Evolutionary conservation across 2,888 invertebrate genomes (phyloP).

Genomic region (Calameuta pallipes): DNA sequence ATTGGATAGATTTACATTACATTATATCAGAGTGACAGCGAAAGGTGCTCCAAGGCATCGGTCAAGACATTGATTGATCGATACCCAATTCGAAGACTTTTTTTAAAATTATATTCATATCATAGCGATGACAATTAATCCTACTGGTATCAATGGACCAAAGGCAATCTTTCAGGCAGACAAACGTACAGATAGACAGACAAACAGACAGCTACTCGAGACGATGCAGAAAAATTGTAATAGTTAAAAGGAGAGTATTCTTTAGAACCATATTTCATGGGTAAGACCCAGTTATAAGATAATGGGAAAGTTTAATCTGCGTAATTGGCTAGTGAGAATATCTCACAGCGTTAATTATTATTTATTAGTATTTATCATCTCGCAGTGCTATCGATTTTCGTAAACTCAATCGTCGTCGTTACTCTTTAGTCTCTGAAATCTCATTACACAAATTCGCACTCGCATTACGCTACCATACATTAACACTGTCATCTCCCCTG

Average conservation of each 20-base stretch:
- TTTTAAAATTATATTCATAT: not conserved
- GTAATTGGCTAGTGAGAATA: not conserved
- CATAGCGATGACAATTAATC: not conserved
- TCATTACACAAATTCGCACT: not conserved
- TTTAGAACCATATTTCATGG: not conserved
- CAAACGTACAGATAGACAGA: not conserved
- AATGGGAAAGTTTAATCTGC: not conserved
- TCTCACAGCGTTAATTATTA: not conserved
- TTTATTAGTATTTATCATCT: not conserved
- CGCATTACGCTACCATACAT: not conserved
- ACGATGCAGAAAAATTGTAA: not conserved
- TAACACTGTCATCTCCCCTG: not conserved
- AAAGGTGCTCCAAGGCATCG: not conserved
- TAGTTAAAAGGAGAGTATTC: not conserved
- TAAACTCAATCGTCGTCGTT: not conserved
- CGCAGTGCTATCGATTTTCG: not conserved
- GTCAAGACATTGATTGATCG: not conserved
- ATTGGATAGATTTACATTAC: not conserved
- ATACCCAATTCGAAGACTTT: not conserved
- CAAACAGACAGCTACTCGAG: not conserved
- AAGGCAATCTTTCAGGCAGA: not conserved
- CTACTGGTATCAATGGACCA: not conserved
- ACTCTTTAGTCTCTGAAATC: not conserved
- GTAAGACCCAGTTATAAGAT: not conserved
- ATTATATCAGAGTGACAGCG: not conserved